These are phyloP conservation scores for Ascidia mentula DNA, from an alignment of 23 tunicate species.

Conservation along the genomic window DNA sequence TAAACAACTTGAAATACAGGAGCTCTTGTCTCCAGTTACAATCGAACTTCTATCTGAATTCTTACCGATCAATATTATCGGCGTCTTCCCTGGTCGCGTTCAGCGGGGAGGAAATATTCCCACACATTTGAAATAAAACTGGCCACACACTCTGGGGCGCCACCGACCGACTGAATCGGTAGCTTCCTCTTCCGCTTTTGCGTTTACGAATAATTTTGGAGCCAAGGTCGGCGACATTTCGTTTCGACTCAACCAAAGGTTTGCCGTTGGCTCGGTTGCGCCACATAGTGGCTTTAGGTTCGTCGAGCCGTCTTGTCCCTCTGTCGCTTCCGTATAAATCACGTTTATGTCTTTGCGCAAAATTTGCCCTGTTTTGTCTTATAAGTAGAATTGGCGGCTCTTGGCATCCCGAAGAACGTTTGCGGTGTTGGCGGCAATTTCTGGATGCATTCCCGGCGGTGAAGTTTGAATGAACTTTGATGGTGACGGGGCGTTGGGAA, in stretches of 20 bases:
- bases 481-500: not conserved
- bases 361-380: not conserved
- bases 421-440: not conserved
- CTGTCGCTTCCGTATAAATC: not conserved
- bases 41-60: too few relatives aligned
- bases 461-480: not conserved
- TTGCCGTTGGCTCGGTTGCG: not conserved
- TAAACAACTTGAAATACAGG: too few relatives aligned
- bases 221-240: not conserved
- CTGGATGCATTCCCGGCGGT: not conserved
- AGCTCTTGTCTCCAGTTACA: too few relatives aligned
- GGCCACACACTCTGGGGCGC: not conserved
- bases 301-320: not conserved
- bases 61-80: too few relatives aligned
- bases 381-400: not conserved
- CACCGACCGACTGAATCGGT: not conserved
- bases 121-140: not conserved
- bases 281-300: not conserved
- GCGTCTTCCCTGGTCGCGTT: too few relatives aligned
- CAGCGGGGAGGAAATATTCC: not conserved
- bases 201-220: constrained; percentile 2
- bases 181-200: not conserved
- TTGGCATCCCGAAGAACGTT: constrained; percentile 2
- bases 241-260: not conserved
- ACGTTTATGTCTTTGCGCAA: too few relatives aligned